phyloP scores from a whole-genome alignment of 1,140 invertebrate species.

The Pinna nobilis region DNA sequence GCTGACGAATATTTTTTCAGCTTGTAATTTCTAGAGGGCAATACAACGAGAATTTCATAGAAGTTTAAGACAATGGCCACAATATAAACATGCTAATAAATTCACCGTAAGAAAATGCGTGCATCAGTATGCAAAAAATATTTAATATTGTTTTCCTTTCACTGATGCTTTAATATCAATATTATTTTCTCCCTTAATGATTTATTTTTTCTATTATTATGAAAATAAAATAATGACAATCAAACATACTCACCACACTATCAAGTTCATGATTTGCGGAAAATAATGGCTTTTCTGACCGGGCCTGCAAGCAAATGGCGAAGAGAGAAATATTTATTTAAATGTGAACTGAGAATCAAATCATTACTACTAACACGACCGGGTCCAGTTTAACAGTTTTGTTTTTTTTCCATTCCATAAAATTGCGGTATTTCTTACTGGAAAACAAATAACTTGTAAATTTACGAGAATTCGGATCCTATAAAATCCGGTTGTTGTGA shows the following conservation, averaged over 20 bases:
- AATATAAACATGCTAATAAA: too few relatives aligned
- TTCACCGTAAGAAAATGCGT: too few relatives aligned
- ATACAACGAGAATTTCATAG: too few relatives aligned
- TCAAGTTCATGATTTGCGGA: conserved; percentile 75
- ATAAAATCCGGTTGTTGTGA: conserved; percentile 13
- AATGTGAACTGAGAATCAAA: background rate
- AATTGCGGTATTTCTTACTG: conserved; percentile 3
- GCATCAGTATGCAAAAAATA: too few relatives aligned
- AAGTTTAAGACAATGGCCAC: too few relatives aligned
- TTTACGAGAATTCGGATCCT: conserved; percentile 5
- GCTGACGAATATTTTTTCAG: too few relatives aligned
- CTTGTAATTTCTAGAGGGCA: too few relatives aligned
- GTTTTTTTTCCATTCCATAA: conserved; percentile 9
- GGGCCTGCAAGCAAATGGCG: conserved; percentile 61
- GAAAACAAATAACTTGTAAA: background rate
- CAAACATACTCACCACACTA: conserved; percentile 70
- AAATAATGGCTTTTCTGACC: conserved; percentile 73
- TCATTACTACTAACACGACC: background rate
- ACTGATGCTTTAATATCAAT: background rate
- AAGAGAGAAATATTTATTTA: conserved; percentile 27
- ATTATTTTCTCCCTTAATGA: too few relatives aligned
- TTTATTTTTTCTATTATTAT: too few relatives aligned
- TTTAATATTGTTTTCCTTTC: background rate
- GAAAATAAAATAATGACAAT: conserved; percentile 23
- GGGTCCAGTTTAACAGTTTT: conserved; percentile 1